Percentiles rank a stretch among this genome's conserved stretches.
phyloP scores from a whole-genome alignment of 2,888 invertebrate genomes.

The Hydroisotoma schaefferi region DNA sequence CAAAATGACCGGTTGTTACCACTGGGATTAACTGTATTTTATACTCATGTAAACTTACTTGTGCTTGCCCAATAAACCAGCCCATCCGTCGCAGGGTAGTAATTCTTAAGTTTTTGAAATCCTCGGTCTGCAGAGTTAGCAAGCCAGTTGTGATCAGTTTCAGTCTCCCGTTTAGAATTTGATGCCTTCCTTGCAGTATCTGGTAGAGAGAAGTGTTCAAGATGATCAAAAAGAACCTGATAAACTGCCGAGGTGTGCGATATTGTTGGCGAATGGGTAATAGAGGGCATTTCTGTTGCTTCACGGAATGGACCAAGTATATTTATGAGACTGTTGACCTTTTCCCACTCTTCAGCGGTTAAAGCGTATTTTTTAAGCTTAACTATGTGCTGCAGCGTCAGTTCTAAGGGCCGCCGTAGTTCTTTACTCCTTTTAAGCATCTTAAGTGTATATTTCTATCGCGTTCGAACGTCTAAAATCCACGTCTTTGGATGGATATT shows the following conservation, averaged over 20 bases:
- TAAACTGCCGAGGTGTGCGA: not conserved
- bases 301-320: conserved; percentile 3
- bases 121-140: not conserved
- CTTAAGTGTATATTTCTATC: conserved; percentile 10
- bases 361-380: not conserved
- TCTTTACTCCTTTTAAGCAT: conserved; percentile 7
- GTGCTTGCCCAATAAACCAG: not conserved
- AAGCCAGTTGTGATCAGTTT: not conserved
- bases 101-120: not conserved
- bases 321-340: not conserved
- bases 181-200: not conserved
- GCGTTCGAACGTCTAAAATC: conserved; percentile 4
- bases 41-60: no score
- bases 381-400: not conserved
- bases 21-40: no score
- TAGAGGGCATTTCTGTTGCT: conserved; percentile 1
- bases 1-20: no score
- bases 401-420: not conserved
- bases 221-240: not conserved
- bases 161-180: not conserved
- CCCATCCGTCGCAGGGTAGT: not conserved
- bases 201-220: conserved; percentile 1
- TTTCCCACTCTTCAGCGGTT: conserved; percentile 5
- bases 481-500: not conserved
- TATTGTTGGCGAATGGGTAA: not conserved